Conservation (phyloP, 2,797 vertebrate species). For the Danio choprae region DNA sequence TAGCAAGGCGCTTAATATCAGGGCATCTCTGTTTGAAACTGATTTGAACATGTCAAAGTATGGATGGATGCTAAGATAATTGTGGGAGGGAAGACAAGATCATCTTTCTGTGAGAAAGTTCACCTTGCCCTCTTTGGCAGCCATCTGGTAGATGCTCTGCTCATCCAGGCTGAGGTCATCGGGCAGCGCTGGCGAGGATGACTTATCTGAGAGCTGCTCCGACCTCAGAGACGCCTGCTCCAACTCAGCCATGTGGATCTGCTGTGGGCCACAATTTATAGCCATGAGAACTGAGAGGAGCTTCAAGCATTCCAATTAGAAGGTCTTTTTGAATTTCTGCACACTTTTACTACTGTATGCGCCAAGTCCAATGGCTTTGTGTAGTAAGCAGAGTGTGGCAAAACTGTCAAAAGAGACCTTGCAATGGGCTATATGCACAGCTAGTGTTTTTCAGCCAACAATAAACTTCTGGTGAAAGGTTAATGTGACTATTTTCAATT, state of each 20-base stretch:
- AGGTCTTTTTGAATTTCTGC: not conserved
- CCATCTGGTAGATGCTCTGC: slow-evolving; percentile 80
- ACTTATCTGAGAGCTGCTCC: slow-evolving; percentile 88
- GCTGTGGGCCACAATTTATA: slow-evolving; percentile 67
- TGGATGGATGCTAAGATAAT: not conserved
- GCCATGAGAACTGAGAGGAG: not conserved
- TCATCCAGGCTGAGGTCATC: slow-evolving; percentile 92
- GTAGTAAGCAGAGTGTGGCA: not conserved
- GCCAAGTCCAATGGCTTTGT: not conserved
- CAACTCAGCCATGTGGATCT: slow-evolving; percentile 97
- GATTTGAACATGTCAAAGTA: not conserved
- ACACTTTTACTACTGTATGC: not conserved
- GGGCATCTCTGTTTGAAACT: not conserved
- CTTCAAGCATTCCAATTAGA: not conserved
- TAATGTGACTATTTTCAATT: too few relatives aligned
- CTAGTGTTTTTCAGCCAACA: too few relatives aligned
- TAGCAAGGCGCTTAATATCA: not conserved
- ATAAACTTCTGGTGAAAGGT: too few relatives aligned
- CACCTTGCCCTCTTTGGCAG: slow-evolving; percentile 84
- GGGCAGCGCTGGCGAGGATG: slow-evolving; percentile 89
- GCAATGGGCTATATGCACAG: too few relatives aligned
- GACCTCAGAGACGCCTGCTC: slow-evolving; percentile 95
- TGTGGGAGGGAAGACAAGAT: not conserved
- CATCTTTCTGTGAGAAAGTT: slow-evolving; percentile 23
- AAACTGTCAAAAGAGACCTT: not conserved